Percentiles rank a stretch among this genome's conserved stretches.
Evolutionary conservation across 2,113 vertebrate species (phyloP).

Genomic region (Gila orcuttii): DNA sequence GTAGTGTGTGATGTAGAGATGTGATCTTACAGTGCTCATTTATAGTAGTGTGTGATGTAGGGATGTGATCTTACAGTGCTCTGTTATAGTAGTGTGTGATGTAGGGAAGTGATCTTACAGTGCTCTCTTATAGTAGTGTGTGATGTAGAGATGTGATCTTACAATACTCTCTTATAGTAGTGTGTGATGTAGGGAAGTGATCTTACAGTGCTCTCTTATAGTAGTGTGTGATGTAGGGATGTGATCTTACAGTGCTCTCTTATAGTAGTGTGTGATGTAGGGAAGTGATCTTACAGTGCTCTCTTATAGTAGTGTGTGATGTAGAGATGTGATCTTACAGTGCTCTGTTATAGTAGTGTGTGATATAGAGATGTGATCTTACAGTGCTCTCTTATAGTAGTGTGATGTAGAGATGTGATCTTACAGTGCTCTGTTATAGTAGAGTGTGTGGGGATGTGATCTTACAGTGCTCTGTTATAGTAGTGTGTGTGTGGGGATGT

Average conservation of each 20-base stretch:
- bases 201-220: too few species aligned
- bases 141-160: too few species aligned
- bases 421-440: background rate
- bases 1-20: background rate
- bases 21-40: background rate
- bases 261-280: too few species aligned
- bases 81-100: background rate
- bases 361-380: background rate
- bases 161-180: too few species aligned
- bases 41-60: background rate
- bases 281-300: too few species aligned
- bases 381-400: background rate
- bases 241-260: too few species aligned
- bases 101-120: background rate
- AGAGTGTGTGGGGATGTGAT: background rate
- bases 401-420: background rate
- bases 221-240: background rate
- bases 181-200: too few species aligned
- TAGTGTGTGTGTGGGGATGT: background rate
- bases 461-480: background rate
- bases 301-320: too few species aligned
- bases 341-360: too few species aligned
- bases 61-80: background rate
- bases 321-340: too few species aligned
- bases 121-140: background rate